Conservation (phyloP, 1,140 invertebrate species). For the Akabosia matsudoensis region DNA sequence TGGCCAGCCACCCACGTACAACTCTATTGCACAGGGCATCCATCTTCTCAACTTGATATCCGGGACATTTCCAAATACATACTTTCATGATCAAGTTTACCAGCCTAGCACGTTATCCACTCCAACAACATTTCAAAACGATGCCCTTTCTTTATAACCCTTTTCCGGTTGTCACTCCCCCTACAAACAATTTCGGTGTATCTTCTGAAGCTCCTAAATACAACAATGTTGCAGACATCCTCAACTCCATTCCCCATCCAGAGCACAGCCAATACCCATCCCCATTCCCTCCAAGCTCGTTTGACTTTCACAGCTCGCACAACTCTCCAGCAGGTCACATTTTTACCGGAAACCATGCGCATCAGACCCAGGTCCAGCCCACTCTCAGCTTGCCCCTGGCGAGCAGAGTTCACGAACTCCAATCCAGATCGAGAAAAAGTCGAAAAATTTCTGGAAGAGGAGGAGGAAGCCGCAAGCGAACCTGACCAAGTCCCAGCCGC, state of each 20-base stretch:
- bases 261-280: too few species aligned
- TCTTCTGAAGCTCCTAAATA: neutral
- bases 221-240: neutral
- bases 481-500: neutral
- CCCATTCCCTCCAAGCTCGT: too few species aligned
- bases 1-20: neutral
- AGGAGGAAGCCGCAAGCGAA: neutral
- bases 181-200: neutral
- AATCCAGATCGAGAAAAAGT: neutral
- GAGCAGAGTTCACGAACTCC: neutral
- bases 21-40: neutral
- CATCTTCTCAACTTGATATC: constrained; percentile 15
- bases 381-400: neutral
- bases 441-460: neutral
- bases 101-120: neutral
- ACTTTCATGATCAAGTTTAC: neutral
- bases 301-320: too few species aligned
- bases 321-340: too few species aligned
- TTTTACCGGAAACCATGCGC: neutral
- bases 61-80: neutral
- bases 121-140: neutral
- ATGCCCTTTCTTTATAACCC: neutral
- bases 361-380: neutral
- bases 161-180: neutral
- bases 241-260: neutral